These are phyloP conservation scores for Caracal caracal DNA, from an alignment of 2,113 vertebrate genomes.

Conservation along the genomic window DNA sequence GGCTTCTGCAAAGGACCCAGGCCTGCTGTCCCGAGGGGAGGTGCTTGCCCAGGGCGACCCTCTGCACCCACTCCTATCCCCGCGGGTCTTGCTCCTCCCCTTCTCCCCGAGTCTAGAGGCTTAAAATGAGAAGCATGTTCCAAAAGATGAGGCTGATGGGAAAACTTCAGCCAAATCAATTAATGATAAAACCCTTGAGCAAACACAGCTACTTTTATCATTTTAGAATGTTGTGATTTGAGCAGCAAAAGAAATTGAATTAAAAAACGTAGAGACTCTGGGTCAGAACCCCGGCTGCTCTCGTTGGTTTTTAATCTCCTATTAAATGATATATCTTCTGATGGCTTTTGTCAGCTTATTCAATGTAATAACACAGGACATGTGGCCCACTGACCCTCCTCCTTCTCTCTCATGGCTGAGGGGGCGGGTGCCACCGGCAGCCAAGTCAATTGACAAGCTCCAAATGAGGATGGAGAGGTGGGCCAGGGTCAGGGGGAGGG, in stretches of 20 bases:
- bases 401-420: neutral
- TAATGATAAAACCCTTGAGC: constrained; percentile 78
- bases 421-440: neutral
- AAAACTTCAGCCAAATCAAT: constrained; percentile 78
- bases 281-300: constrained; percentile 70
- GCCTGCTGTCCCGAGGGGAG: neutral
- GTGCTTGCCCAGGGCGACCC: neutral
- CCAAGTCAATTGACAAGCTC: neutral
- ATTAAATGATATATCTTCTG: constrained; percentile 78
- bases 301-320: constrained; percentile 79
- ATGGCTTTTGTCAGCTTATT: constrained; percentile 82
- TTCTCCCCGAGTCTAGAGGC: neutral
- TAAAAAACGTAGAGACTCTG: constrained; percentile 57
- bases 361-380: constrained; percentile 76
- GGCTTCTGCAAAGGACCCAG: neutral
- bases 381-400: neutral
- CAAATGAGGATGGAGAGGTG: neutral
- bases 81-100: rapidly evolving
- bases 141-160: neutral
- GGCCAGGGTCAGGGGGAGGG: neutral
- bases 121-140: neutral
- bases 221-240: constrained; percentile 71
- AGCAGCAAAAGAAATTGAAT: constrained; percentile 74
- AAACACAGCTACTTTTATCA: constrained; percentile 65
- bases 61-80: neutral